These are phyloP conservation scores for Papilio gigon DNA, from an alignment of 2,888 invertebrate genomes.

Conservation along the genomic window DNA sequence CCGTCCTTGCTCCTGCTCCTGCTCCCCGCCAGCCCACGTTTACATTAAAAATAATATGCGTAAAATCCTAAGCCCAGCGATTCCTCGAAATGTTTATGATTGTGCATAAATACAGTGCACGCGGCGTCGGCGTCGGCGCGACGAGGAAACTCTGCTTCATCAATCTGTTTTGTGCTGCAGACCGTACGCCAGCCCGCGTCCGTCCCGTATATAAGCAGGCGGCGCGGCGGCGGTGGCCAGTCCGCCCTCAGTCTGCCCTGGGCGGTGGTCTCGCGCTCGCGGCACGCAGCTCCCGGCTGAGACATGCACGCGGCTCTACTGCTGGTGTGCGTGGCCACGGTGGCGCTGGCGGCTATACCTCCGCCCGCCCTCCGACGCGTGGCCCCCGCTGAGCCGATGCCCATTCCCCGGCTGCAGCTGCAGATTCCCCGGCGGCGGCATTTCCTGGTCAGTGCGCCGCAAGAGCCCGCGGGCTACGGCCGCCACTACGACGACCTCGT, in stretches of 20 bases:
- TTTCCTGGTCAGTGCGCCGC: slow-evolving; percentile 43
- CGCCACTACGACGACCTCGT: slow-evolving; percentile 38
- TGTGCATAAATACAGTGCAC: background rate
- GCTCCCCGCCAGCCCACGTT: too few relatives aligned
- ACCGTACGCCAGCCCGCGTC: slow-evolving; percentile 38
- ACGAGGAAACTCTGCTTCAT: slow-evolving; percentile 22
- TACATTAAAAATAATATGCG: background rate
- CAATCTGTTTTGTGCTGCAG: slow-evolving; percentile 19
- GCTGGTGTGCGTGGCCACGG: slow-evolving; percentile 37
- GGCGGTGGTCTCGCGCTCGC: background rate
- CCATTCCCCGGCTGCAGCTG: background rate
- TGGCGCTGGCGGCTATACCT: background rate
- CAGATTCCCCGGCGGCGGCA: slow-evolving; percentile 17
- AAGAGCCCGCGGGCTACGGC: slow-evolving; percentile 18
- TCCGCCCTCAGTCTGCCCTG: slow-evolving; percentile 24
- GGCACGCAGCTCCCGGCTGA: slow-evolving; percentile 26
- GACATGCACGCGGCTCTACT: slow-evolving; percentile 44
- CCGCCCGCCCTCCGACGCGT: slow-evolving; percentile 21
- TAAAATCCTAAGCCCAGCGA: slow-evolving; percentile 4
- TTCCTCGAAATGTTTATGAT: slow-evolving; percentile 10
- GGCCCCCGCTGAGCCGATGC: slow-evolving; percentile 16
- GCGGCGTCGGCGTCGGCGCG: too few relatives aligned
- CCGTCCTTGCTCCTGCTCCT: too few relatives aligned
- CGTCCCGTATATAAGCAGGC: slow-evolving; percentile 48
- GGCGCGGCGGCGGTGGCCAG: slow-evolving; percentile 46